These are phyloP conservation scores for Tetragonula clypearis DNA, from an alignment of 1,140 invertebrate genomes.

Conservation along the genomic window DNA sequence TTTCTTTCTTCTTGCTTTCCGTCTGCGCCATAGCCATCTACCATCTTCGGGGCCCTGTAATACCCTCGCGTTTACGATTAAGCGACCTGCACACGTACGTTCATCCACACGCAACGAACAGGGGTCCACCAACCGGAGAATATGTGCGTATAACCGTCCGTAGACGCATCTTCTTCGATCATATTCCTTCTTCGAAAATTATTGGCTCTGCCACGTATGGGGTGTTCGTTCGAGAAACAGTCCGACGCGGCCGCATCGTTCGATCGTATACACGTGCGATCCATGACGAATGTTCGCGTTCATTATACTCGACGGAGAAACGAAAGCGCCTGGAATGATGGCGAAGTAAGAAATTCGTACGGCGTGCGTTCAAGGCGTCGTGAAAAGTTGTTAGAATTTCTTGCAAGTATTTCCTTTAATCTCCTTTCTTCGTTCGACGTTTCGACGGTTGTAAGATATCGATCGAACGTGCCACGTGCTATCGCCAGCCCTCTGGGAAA, in stretches of 20 bases:
- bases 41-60: constrained; percentile 70
- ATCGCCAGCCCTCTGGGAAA: constrained; percentile 57
- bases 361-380: too few species aligned
- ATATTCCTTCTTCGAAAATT: constrained; percentile 70
- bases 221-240: constrained; percentile 57
- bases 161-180: constrained; percentile 74
- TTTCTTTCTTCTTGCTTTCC: constrained; percentile 31
- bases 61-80: constrained; percentile 71
- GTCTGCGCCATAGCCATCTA: constrained; percentile 46
- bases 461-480: constrained; percentile 36
- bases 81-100: constrained; percentile 57
- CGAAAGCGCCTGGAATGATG: too few species aligned
- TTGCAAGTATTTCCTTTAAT: neutral
- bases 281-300: constrained; percentile 23
- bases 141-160: constrained; percentile 54
- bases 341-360: too few species aligned
- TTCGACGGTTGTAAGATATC: neutral
- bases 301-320: neutral
- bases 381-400: neutral
- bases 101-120: constrained; percentile 13
- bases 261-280: constrained; percentile 15
- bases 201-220: constrained; percentile 68
- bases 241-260: neutral
- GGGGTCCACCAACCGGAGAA: constrained; percentile 34
- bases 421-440: neutral